These are phyloP conservation scores for Agrochola litura DNA, from an alignment of 2,888 invertebrate species.

Conservation along the genomic window DNA sequence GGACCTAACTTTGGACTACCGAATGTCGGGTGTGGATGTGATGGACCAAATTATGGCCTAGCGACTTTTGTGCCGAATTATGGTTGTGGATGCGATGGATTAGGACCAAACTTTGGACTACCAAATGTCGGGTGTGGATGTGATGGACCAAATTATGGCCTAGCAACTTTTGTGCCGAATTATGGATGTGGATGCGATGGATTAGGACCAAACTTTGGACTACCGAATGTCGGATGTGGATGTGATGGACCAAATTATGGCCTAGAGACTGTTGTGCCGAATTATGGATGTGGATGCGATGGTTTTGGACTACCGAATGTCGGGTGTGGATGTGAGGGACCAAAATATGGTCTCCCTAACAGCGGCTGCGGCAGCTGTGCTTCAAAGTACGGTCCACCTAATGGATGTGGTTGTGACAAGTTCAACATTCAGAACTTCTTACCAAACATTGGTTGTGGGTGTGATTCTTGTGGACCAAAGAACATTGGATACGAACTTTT, in stretches of 20 bases:
- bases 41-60: neutral
- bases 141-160: conserved; percentile 2
- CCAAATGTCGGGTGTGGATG: conserved; percentile 34
- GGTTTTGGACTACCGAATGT: conserved; percentile 15
- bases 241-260: conserved; percentile 24
- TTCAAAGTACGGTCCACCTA: neutral
- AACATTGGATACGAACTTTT: conserved; percentile 46
- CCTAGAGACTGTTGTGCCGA: neutral
- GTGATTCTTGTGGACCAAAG: conserved; percentile 24
- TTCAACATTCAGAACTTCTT: conserved; percentile 30
- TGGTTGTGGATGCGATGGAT: conserved; percentile 27
- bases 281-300: conserved; percentile 30
- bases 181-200: conserved; percentile 28
- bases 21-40: conserved; percentile 21
- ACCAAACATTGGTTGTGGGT: conserved; percentile 38
- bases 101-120: conserved; percentile 19
- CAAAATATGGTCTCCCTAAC: conserved; percentile 8
- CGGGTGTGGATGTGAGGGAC: conserved; percentile 33
- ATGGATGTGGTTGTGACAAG: conserved; percentile 31
- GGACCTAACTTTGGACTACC: conserved; percentile 15
- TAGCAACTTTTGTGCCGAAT: conserved; percentile 1
- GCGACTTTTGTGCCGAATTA: conserved; percentile 2
- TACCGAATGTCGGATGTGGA: conserved; percentile 27
- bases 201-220: conserved; percentile 16
- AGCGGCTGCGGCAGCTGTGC: conserved; percentile 15